Evolutionary conservation across 2,888 invertebrate species (phyloP), one percentile per base, ranked within the genome.

Genomic region (Melanostoma scalare): DNA sequence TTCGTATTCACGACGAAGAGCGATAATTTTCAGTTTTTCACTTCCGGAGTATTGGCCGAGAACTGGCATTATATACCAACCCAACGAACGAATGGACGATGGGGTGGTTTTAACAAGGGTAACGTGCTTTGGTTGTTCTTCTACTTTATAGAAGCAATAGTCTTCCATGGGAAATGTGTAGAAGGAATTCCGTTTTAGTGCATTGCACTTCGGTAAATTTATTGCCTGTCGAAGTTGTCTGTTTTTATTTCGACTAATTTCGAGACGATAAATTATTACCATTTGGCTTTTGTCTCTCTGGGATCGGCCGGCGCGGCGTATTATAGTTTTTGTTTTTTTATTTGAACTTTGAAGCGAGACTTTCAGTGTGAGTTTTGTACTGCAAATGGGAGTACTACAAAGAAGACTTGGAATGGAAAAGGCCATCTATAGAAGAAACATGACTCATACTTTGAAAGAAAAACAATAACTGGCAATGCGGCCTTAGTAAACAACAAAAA

Each of bases 1-100:
- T 68, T 61, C 33, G 9, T 58, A 73, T 44, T 67, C 63, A 69
- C 65, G 60, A 55, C 60, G 67, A 85, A 74, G 53, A 68, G 78
- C 85, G 85, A 85, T 86, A 85, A 86, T 86, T 86, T 86, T 85
- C 85, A 69, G 67, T 86, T 78, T 84, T 86, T 85, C 73, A 85
- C 80, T 85, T 87, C 87, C 87, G 87, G 85, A 75, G 86, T 86
- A 86, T 86, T 85, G 87, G 85, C 86, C 86, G 82, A 77, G 80
- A 78, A 81, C 68, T 78, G 79, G 46, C 10, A 48, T 55, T 50
- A 75, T 40, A 56, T 30, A 4, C 55, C 53, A 42, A 10, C 42
- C 52, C 9, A 50, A 9, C n/a, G 33, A 20, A 33, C 42, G 30
- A 8, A 58, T 58, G 69, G 50, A 63, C 52, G 40, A 5, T 30